Base-by-base conservation (phyloP, 2,888 invertebrate genomes). In the Xanthorhoe spadicearia region DNA sequence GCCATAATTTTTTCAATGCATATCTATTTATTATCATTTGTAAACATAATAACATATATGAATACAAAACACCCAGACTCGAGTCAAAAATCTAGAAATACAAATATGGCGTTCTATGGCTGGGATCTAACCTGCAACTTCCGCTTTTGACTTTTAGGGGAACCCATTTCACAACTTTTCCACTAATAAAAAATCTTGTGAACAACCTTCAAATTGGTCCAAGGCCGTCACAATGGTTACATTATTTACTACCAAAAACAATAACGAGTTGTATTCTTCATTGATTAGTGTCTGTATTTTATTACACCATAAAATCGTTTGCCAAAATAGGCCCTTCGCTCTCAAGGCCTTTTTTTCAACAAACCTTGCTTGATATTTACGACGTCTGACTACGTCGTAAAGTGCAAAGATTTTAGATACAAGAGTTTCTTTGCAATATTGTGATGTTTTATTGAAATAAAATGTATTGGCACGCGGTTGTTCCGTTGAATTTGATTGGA, bases 221-320 rank as follows among this genome's bases (percentile, higher is more conserved):
- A 32, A 32, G 32, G 32, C 7, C 5, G 7, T 32, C 7, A 13
- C 10, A 10, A 43, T 43, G 38, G 13, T 43, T 13, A 3, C 38
- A 43, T 43, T 43, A 32, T 32, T 32, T 32, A 32, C 32, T 32
- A 3, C 10, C 38, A 43, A 1, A 43, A 43, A 13, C 38, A 43
- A 43, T 43, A 43, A 43, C 38, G 38, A 43, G 13, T 43, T 43
- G 38, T 43, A 43, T 43, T 43, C 13, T 43, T 13, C 38, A 43
- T 43, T 43, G 38, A 43, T 43, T 43, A 43, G 38, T 43, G 38
- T 43, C 38, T 43, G 38, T 48, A 48, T 48, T 48, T 48, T 48
- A 48, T 48, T 48, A 17, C 2, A 15, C 17, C 15, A 48, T 48
- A 48, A 48, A 48, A 48, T 48, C 48, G 48, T 48, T 48, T 48